These are phyloP conservation scores for Biston stratarius DNA, from an alignment of 2,888 invertebrate genomes.

Conservation along the genomic window DNA sequence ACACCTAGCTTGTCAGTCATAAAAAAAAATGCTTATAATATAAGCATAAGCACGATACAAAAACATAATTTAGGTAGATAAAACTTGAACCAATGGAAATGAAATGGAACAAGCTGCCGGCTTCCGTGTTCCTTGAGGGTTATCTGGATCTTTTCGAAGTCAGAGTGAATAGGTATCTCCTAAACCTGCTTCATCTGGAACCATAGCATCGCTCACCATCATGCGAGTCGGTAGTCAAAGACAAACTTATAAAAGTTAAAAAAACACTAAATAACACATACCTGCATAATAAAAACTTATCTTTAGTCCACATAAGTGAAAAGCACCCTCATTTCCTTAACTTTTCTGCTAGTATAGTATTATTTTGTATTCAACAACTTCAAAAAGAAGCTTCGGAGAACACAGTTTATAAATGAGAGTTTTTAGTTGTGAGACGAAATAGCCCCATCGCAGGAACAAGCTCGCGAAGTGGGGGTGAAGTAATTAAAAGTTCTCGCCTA, in stretches of 20 bases:
- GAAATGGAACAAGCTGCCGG: too few species aligned
- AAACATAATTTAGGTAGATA: constrained; percentile 20
- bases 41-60: too few species aligned
- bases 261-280: too few species aligned
- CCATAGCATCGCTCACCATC: too few species aligned
- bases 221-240: too few species aligned
- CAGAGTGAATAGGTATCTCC: too few species aligned
- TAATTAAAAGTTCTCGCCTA: constrained; percentile 74
- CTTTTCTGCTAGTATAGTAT: constrained; percentile 45
- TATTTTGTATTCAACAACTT: constrained; percentile 60
- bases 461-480: constrained; percentile 72
- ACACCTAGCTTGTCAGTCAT: too few species aligned
- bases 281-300: constrained; percentile 47
- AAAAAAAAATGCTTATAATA: too few species aligned
- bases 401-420: constrained; percentile 75
- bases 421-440: constrained; percentile 75
- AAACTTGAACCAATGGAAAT: constrained; percentile 15
- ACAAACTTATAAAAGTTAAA: too few species aligned
- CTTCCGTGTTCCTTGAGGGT: too few species aligned
- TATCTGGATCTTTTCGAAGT: too few species aligned
- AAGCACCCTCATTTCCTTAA: constrained; percentile 44
- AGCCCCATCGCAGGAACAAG: constrained; percentile 70
- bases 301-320: constrained; percentile 41
- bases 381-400: constrained; percentile 62
- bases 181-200: too few species aligned